Evolutionary conservation across 2,113 vertebrate genomes (phyloP).

Genomic region (Trogon surrucura): DNA sequence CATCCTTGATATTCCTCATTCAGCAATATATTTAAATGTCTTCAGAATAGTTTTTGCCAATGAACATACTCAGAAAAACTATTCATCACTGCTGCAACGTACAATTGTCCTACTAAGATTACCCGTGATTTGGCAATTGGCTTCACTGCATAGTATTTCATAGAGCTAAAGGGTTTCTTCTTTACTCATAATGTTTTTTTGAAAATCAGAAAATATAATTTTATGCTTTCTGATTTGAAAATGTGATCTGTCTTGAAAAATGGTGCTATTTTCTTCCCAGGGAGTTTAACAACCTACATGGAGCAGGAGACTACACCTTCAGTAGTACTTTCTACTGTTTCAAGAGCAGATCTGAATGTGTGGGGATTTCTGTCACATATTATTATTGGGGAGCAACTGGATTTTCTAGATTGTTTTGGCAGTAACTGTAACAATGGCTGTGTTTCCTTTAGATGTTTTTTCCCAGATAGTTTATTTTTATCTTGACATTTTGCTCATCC

Average conservation of each 20-base stretch:
- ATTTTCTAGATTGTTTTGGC: slow-evolving; percentile 70
- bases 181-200: slow-evolving; percentile 15
- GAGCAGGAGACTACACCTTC: neutral
- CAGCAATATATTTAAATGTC: neutral
- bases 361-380: slow-evolving; percentile 28
- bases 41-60: neutral
- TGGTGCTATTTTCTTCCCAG: neutral
- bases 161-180: neutral
- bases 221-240: slow-evolving; percentile 46
- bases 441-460: slow-evolving; percentile 57
- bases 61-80: neutral
- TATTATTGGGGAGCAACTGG: slow-evolving; percentile 40
- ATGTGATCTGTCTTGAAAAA: slow-evolving; percentile 35
- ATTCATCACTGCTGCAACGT: neutral
- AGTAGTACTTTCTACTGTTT: slow-evolving; percentile 30
- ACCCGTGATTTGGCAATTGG: neutral
- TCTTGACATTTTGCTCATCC: slow-evolving; percentile 81
- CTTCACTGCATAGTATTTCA: neutral
- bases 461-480: slow-evolving; percentile 75
- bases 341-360: slow-evolving; percentile 44
- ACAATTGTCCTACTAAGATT: neutral
- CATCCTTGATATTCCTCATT: neutral
- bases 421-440: slow-evolving; percentile 70
- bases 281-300: neutral
- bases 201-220: slow-evolving; percentile 36